Evolutionary conservation across 2,113 vertebrate species (phyloP), one percentile per base, ranked within the genome.

Genomic region (Pelvicachromis taeniatus): DNA sequence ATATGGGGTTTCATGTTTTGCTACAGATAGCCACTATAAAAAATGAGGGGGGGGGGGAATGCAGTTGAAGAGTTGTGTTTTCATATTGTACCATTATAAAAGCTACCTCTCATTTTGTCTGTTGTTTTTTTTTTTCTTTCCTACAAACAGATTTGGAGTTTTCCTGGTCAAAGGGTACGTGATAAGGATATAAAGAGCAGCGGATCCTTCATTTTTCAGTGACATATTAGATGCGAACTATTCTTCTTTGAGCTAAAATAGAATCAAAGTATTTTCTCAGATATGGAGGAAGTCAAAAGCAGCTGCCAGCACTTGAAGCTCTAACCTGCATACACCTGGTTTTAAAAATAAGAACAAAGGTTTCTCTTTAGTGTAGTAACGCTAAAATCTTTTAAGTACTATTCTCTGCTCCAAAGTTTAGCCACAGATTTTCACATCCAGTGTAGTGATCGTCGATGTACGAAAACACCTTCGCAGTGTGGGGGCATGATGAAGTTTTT

Each of bases 331-430:
- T 65, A 78, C 14, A 53, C 82, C 55, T 59, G 82, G 63, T 87
- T 91, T 82, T 85, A 80, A 85, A 91, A 85, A 85, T 63, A 87
- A 86, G 82, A 91, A 90, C 80, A 94, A 91, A 91, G 78, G 33
- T 26, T 75, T 73, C 42, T 85, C 56, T 87, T 83, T 19, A 23
- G 58, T 82, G 77, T 54, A 73, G 70, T 73, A 11, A 5, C 70
- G 59, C 31, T 58, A 26, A 77, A 82, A 70, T 77, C 56, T 87
- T 59, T 63, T 58, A 40, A 87, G 40, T 68, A 26, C 70, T 75
- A 7, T 33, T n/a, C 21, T 42, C 81, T 75, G 56, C 45, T 68
- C 42, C 58, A 45, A 14, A 42, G 79, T 83, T 80, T 61, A 84
- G 35, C 48, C 33, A 56, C 50, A 56, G 21, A 48, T 82, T 83